A percentile compares a stretch with the other conserved stretches of the same genome.
phyloP scores from a whole-genome alignment of 2,113 vertebrate genomes.

The Mobula hypostoma region DNA sequence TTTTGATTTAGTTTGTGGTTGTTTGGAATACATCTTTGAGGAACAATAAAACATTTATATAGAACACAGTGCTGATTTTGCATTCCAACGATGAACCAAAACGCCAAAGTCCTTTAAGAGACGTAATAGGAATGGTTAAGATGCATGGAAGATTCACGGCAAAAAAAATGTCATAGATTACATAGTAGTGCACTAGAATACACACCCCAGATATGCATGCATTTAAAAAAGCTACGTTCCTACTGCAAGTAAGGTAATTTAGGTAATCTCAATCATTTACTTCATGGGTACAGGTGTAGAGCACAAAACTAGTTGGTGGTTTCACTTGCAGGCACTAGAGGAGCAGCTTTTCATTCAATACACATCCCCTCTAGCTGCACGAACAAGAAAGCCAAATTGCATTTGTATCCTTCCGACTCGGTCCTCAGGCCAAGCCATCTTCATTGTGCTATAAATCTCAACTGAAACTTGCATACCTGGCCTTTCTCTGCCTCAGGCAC shows the following conservation, averaged over 20 bases:
- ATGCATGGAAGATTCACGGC: neutral
- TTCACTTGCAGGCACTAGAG: neutral
- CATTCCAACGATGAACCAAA: neutral
- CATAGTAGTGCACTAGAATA: neutral
- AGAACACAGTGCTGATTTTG: neutral
- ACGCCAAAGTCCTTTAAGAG: neutral
- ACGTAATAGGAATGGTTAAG: neutral
- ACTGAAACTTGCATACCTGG: constrained; percentile 19
- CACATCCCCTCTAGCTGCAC: neutral
- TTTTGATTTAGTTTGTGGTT: constrained; percentile 25
- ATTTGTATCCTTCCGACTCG: neutral
- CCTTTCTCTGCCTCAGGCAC: neutral
- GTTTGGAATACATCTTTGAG: neutral
- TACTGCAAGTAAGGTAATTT: neutral
- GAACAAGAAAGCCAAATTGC: neutral
- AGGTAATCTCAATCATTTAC: neutral
- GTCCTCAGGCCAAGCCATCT: neutral
- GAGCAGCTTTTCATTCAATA: neutral
- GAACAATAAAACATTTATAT: constrained; percentile 34
- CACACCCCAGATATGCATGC: neutral
- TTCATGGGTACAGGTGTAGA: neutral
- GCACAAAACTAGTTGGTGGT: neutral
- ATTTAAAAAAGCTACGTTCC: neutral
- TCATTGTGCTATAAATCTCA: neutral
- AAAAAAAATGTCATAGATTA: neutral